phyloP scores from a whole-genome alignment of 37 sponge, comb jelly and placozoan species.

The Ianthella basta region DNA sequence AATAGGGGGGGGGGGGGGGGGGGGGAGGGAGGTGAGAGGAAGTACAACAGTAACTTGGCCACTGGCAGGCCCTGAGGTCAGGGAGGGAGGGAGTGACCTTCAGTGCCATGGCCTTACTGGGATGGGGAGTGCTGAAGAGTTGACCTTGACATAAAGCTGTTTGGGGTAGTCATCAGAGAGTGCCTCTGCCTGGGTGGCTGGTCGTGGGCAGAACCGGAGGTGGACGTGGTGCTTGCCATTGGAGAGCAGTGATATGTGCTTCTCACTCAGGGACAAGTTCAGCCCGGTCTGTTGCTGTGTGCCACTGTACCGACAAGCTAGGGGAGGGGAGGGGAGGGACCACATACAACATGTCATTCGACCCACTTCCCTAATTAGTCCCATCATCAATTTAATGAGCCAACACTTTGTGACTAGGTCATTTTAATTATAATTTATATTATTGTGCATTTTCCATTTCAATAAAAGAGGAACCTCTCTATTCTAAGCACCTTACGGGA shows the following conservation, averaged over 20 bases:
- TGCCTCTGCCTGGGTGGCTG: neutral
- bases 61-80: too few species aligned
- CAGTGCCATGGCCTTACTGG: constrained; percentile 51
- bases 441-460: too few species aligned
- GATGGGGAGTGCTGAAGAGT: constrained; percentile 32
- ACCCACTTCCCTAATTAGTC: too few species aligned
- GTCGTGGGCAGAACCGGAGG: constrained; percentile 15
- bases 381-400: too few species aligned
- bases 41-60: neutral
- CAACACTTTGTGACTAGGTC: too few species aligned
- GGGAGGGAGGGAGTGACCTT: too few species aligned
- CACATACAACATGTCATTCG: too few species aligned
- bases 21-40: neutral
- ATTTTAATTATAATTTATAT: too few species aligned
- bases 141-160: constrained; percentile 69
- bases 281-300: constrained; percentile 71
- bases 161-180: constrained; percentile 69
- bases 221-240: neutral
- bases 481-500: too few species aligned
- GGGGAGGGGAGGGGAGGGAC: neutral
- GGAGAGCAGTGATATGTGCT: too few species aligned
- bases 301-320: constrained; percentile 35
- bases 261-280: constrained; percentile 30
- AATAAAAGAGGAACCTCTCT: too few species aligned
- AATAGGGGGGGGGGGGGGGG: neutral